Evolutionary conservation across 2,888 invertebrate species (phyloP).

Genomic region (Leucophenga montana): DNA sequence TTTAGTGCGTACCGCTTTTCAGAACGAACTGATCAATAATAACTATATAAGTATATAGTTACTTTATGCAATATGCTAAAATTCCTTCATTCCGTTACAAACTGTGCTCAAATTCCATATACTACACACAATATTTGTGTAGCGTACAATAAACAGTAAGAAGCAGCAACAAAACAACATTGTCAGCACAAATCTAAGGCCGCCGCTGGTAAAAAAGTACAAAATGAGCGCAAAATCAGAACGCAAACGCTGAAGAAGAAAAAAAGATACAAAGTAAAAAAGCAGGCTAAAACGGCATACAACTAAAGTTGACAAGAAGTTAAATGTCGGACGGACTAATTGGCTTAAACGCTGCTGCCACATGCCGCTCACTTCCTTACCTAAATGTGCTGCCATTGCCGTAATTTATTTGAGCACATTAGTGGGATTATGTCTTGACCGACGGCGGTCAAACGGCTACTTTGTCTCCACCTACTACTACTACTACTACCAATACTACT

Average conservation of each 20-base stretch:
- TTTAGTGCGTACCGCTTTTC: too few species aligned
- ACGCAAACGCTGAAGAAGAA: conserved; percentile 33
- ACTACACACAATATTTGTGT: too few species aligned
- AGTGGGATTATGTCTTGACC: conserved; percentile 66
- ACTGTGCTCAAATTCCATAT: not conserved
- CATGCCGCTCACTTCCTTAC: not conserved
- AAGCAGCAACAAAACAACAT: conserved; percentile 48
- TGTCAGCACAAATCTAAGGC: conserved; percentile 47
- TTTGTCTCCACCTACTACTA: too few species aligned
- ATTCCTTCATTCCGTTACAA: not conserved
- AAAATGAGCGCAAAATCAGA: conserved; percentile 49
- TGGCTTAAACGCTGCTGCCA: conserved; percentile 66
- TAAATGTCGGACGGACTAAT: conserved; percentile 72
- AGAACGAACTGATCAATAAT: too few species aligned
- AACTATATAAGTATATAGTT: too few species aligned
- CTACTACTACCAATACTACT: too few species aligned
- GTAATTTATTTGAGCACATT: conserved; percentile 67
- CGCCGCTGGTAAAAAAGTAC: conserved; percentile 17
- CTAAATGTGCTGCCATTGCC: not conserved
- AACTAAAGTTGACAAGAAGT: conserved; percentile 70
- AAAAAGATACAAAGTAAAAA: conserved; percentile 41
- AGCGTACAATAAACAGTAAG: conserved; percentile 21
- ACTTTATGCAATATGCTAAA: too few species aligned
- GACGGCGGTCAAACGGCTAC: not conserved
- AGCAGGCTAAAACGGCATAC: conserved; percentile 46